Conservation (phyloP, 92 coral and sea anemone genomes). For the Porites rus region DNA sequence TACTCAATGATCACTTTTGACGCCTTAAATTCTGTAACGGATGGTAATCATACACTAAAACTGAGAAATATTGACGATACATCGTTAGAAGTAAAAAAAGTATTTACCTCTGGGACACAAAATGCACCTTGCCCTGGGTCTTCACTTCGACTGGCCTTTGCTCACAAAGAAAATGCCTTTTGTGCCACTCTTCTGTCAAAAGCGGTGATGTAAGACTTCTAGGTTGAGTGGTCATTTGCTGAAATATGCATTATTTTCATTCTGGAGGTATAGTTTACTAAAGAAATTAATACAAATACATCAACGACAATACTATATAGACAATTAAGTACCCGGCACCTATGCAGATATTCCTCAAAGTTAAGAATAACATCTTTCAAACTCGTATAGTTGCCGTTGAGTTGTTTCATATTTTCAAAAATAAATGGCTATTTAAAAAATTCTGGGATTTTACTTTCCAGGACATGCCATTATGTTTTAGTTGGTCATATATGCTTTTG, state of each 20-base stretch:
- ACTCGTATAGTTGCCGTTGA: neutral
- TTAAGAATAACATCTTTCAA: too few relatives aligned
- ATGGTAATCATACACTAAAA: neutral
- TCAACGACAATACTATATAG: neutral
- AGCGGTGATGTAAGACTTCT: conserved; percentile 52
- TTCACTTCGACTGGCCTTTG: conserved; percentile 25
- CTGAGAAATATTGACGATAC: too few relatives aligned
- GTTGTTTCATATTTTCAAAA: too few relatives aligned
- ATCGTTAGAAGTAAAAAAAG: neutral
- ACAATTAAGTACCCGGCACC: neutral
- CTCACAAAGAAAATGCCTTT: conserved; percentile 5
- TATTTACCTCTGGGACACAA: conserved; percentile 1
- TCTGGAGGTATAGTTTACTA: conserved; percentile 4
- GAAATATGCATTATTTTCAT: conserved; percentile 19
- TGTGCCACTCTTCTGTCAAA: conserved; percentile 22
- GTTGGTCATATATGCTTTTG: neutral
- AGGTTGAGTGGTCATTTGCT: conserved; percentile 27
- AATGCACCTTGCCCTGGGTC: conserved; percentile 29
- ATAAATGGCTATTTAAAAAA: neutral
- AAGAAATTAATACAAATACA: neutral
- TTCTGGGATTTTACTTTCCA: neutral
- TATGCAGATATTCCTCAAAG: neutral
- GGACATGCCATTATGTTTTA: neutral
- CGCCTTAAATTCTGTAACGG: too few relatives aligned
- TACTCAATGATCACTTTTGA: too few relatives aligned